phyloP scores from a whole-genome alignment of 2,888 invertebrate species.

The Drosophila helvetica region DNA sequence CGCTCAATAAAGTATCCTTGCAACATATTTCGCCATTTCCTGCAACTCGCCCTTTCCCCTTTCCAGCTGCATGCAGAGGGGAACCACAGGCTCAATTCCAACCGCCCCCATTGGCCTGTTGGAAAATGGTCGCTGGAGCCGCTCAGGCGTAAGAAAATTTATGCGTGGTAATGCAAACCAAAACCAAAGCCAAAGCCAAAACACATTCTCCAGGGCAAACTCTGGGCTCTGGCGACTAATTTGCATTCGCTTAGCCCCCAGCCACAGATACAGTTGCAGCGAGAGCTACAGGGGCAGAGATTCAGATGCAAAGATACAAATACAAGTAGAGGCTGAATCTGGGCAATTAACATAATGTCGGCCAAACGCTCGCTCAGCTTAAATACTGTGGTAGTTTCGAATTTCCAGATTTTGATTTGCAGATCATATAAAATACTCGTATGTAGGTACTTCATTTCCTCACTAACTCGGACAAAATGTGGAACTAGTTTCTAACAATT shows the following conservation, averaged over 20 bases:
- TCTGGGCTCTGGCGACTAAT: slow-evolving; percentile 46
- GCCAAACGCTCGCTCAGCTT: slow-evolving; percentile 58
- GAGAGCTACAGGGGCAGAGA: slow-evolving; percentile 4
- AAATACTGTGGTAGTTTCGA: slow-evolving; percentile 47
- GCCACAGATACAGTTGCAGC: slow-evolving; percentile 17
- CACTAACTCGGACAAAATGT: not conserved
- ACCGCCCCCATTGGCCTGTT: not conserved
- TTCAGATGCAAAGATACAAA: slow-evolving; percentile 12
- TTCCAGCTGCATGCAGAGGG: not conserved
- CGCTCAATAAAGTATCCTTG: slow-evolving; percentile 62
- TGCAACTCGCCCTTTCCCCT: slow-evolving; percentile 1
- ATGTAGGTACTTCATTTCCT: not conserved
- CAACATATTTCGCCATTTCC: slow-evolving; percentile 57
- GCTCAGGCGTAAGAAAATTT: slow-evolving; percentile 68
- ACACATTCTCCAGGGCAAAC: slow-evolving; percentile 60
- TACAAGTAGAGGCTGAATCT: slow-evolving; percentile 45
- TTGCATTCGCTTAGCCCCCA: slow-evolving; percentile 60
- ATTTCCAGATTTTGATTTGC: slow-evolving; percentile 16
- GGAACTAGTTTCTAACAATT: not conserved
- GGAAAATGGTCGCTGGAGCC: slow-evolving; percentile 55
- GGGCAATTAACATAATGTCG: slow-evolving; percentile 69
- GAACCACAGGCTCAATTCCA: not conserved
- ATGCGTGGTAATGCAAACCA: slow-evolving; percentile 69
- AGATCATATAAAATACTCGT: not conserved
- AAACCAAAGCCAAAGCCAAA: slow-evolving; percentile 57